phyloP scores from a whole-genome alignment of 2,888 invertebrate genomes.

The Heliconius charithonia region DNA sequence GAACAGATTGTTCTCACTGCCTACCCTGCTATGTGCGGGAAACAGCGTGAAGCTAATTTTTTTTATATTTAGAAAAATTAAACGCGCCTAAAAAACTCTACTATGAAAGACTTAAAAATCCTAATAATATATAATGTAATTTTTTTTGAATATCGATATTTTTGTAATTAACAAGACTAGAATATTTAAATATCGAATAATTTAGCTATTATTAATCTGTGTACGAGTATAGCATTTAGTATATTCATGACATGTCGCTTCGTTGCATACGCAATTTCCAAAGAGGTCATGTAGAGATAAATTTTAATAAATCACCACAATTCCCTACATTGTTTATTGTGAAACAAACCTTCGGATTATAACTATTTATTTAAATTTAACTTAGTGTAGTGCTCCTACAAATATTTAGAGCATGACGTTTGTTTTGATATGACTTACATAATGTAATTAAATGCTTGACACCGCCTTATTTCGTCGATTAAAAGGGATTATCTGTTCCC shows the following conservation, averaged over 20 bases:
- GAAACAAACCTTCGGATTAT: constrained; percentile 56
- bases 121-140: no score
- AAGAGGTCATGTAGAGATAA: constrained; percentile 51
- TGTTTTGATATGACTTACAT: not conserved
- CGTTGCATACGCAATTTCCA: constrained; percentile 41
- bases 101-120: not conserved
- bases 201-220: constrained; percentile 25
- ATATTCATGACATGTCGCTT: constrained; percentile 35
- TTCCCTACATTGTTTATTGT: constrained; percentile 54
- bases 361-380: constrained; percentile 55
- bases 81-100: no score
- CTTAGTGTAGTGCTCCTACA: constrained; percentile 37
- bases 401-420: constrained; percentile 27
- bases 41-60: no score
- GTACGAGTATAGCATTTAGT: constrained; percentile 29
- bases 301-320: constrained; percentile 58
- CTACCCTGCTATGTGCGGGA: no score
- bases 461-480: no score
- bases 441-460: not conserved
- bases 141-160: not conserved
- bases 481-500: no score
- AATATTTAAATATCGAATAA: constrained; percentile 4
- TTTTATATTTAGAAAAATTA: no score
- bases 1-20: no score
- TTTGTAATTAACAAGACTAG: not conserved